Percentiles rank a stretch among this genome's conserved stretches.
These are phyloP conservation scores for Anguilla japonica DNA, from an alignment of 2,113 vertebrate species.

Conservation along the genomic window DNA sequence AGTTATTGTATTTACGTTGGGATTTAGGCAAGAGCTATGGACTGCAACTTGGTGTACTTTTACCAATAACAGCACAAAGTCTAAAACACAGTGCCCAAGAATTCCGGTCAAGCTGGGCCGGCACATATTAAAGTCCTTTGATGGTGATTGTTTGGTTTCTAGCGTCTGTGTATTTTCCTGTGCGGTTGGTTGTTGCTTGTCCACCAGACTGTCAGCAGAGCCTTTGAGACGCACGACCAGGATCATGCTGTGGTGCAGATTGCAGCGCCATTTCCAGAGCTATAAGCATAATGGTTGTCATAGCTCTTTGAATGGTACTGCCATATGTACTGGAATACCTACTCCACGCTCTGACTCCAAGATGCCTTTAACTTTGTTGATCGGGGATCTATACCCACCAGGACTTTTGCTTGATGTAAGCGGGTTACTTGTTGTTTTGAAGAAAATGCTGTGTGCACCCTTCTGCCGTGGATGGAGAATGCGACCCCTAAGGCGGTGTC, in stretches of 20 bases:
- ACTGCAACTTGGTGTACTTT: not conserved
- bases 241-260: slow-evolving; percentile 70
- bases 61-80: not conserved
- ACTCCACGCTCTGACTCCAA: slow-evolving; percentile 31
- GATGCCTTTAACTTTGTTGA: not conserved
- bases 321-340: slow-evolving; percentile 76
- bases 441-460: not conserved
- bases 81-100: not conserved
- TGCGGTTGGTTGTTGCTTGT: not conserved
- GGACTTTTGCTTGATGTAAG: not conserved
- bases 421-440: not conserved
- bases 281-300: slow-evolving; percentile 81
- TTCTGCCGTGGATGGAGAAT: not conserved
- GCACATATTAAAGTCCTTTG: not conserved
- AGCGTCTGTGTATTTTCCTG: slow-evolving; percentile 2
- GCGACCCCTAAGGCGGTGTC: too few species aligned
- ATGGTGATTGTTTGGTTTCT: not conserved
- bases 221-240: not conserved
- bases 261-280: slow-evolving; percentile 91
- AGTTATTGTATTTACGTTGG: not conserved
- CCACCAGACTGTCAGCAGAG: not conserved
- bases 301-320: slow-evolving; percentile 98
- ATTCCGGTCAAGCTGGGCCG: not conserved
- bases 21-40: not conserved
- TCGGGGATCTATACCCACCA: too few species aligned